These are phyloP conservation scores for Drosophila borealis DNA, from an alignment of 2,888 invertebrate species.

Conservation along the genomic window DNA sequence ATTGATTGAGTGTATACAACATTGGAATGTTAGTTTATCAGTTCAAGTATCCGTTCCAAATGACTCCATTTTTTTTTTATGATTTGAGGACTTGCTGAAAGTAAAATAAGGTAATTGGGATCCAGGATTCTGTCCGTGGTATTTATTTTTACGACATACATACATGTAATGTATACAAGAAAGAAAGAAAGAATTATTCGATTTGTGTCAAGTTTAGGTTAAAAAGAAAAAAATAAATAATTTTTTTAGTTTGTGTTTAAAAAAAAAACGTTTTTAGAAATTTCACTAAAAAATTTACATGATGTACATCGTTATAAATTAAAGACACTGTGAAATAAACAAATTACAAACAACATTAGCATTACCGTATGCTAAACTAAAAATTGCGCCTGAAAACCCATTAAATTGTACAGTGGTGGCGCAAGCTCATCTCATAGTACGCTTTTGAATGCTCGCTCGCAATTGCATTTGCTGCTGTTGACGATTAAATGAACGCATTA, in stretches of 20 bases:
- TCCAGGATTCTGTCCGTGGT: conserved; percentile 8
- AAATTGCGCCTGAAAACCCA: conserved; percentile 57
- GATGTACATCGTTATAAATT: conserved; percentile 69
- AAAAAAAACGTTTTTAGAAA: conserved; percentile 43
- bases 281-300: conserved; percentile 64
- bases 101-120: conserved; percentile 17
- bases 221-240: conserved; percentile 25
- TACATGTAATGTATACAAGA: conserved; percentile 2
- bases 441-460: conserved; percentile 55
- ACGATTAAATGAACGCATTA: conserved; percentile 28
- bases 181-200: conserved; percentile 3
- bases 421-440: conserved; percentile 31
- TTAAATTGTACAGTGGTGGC: conserved; percentile 54
- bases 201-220: conserved; percentile 40
- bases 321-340: conserved; percentile 78
- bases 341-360: conserved; percentile 56
- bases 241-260: conserved; percentile 33
- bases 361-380: conserved; percentile 72
- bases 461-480: conserved; percentile 61
- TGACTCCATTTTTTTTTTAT: background rate
- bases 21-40: conserved; percentile 13
- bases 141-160: conserved; percentile 13
- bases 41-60: background rate
- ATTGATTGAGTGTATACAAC: conserved; percentile 5
- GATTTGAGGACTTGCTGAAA: background rate